Conservation (phyloP, 2,888 invertebrate genomes). For the Heteropelma amictum region DNA sequence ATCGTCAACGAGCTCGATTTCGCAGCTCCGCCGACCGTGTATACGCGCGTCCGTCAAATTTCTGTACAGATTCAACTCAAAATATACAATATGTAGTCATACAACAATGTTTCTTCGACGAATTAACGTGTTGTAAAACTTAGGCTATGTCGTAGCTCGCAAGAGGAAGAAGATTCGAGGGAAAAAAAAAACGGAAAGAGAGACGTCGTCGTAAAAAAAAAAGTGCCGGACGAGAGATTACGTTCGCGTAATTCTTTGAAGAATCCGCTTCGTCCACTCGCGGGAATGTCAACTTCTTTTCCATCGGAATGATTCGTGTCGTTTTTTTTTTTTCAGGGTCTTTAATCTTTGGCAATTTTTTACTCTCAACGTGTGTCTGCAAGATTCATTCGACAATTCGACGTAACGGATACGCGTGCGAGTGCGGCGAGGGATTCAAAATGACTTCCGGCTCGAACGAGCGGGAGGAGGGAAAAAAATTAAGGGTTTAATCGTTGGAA, state of each 20-base stretch:
- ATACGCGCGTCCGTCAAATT: not conserved
- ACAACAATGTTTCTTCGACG: conserved; percentile 52
- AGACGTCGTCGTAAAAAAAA: conserved; percentile 50
- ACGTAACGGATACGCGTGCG: too few species aligned
- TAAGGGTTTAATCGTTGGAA: too few species aligned
- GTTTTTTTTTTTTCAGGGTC: too few species aligned
- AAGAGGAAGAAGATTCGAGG: conserved; percentile 42
- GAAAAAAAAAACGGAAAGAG: conserved; percentile 37
- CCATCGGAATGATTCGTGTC: too few species aligned
- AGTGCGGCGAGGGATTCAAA: too few species aligned
- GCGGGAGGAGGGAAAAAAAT: too few species aligned
- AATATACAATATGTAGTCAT: conserved; percentile 23
- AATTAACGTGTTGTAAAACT: conserved; percentile 55
- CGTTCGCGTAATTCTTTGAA: too few species aligned
- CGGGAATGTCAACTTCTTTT: conserved; percentile 33
- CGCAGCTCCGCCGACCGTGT: not conserved
- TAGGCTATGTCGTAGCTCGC: conserved; percentile 61
- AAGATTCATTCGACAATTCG: too few species aligned
- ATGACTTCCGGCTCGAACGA: too few species aligned
- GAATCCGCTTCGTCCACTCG: conserved; percentile 14
- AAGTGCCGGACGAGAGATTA: conserved; percentile 38
- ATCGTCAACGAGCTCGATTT: conserved; percentile 7
- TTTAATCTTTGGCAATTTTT: too few species aligned
- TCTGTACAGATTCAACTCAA: conserved; percentile 19
- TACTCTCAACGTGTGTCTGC: too few species aligned